Conservation (phyloP, 2,113 vertebrate genomes). For the Noctilio leporinus region DNA sequence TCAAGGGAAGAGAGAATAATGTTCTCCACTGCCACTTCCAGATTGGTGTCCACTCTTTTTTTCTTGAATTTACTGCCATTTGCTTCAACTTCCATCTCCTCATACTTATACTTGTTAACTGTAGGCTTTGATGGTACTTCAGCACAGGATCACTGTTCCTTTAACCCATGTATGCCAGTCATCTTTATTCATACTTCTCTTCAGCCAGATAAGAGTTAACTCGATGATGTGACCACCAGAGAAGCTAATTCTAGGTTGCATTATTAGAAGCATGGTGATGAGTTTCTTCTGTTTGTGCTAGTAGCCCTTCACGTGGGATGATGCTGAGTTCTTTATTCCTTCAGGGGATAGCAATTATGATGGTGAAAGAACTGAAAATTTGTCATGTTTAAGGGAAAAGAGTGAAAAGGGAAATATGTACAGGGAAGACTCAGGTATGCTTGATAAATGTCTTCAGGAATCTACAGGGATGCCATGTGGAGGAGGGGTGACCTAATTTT, state of each 20-base stretch:
- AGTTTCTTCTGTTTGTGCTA: slow-evolving; percentile 4
- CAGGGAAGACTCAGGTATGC: neutral
- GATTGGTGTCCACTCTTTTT: neutral
- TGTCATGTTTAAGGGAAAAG: neutral
- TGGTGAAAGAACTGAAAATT: neutral
- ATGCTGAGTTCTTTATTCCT: neutral
- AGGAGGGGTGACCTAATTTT: neutral
- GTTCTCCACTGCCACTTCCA: neutral
- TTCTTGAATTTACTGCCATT: neutral
- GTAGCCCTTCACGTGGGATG: neutral
- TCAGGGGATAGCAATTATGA: neutral
- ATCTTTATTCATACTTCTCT: neutral
- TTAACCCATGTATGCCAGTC: neutral
- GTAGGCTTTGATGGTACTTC: neutral
- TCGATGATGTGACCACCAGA: neutral
- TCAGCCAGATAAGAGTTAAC: neutral
- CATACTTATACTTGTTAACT: neutral
- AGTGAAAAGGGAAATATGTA: neutral
- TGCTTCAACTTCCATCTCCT: neutral
- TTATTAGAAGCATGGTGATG: neutral
- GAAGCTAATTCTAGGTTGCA: neutral
- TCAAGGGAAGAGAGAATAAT: neutral
- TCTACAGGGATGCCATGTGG: neutral
- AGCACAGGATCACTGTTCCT: neutral
- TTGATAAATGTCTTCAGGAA: neutral